These are phyloP conservation scores for Hirudinaria manillensis DNA, from an alignment of 2,888 invertebrate genomes.

Conservation along the genomic window DNA sequence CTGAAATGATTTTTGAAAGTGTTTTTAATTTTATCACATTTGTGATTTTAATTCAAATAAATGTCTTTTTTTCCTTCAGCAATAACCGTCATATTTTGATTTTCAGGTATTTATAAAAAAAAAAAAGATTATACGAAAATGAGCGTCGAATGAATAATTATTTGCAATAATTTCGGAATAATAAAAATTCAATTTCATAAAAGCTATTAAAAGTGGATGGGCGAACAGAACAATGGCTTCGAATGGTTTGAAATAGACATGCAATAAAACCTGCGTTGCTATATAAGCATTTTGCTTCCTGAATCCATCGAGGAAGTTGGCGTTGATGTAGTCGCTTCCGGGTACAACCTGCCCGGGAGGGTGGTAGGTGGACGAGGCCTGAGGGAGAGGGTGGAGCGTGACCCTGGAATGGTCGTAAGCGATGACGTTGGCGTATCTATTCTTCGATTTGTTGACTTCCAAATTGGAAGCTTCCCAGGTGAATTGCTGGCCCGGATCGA, in stretches of 20 bases:
- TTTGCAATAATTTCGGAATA: neutral
- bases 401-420: slow-evolving; percentile 85
- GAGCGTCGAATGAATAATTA: too few relatives aligned
- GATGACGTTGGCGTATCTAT: slow-evolving; percentile 96
- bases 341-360: slow-evolving; percentile 61
- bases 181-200: neutral
- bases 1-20: slow-evolving; percentile 52
- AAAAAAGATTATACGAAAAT: too few relatives aligned
- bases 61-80: too few relatives aligned
- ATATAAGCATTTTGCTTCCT: slow-evolving; percentile 96
- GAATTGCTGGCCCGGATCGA: slow-evolving; percentile 97
- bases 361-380: neutral
- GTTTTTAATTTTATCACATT: neutral
- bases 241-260: neutral
- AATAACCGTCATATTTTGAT: too few relatives aligned
- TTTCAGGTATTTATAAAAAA: too few relatives aligned
- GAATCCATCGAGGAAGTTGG: slow-evolving; percentile 98
- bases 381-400: slow-evolving; percentile 53
- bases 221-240: neutral
- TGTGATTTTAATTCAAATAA: neutral
- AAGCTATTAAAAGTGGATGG: neutral
- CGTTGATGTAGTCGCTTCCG: slow-evolving; percentile 96
- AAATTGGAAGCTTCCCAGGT: slow-evolving; percentile 98
- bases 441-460: slow-evolving; percentile 96
- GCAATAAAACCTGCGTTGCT: slow-evolving; percentile 68